Conservation (phyloP, 2,888 invertebrate species). For the Entomobrya proxima region DNA sequence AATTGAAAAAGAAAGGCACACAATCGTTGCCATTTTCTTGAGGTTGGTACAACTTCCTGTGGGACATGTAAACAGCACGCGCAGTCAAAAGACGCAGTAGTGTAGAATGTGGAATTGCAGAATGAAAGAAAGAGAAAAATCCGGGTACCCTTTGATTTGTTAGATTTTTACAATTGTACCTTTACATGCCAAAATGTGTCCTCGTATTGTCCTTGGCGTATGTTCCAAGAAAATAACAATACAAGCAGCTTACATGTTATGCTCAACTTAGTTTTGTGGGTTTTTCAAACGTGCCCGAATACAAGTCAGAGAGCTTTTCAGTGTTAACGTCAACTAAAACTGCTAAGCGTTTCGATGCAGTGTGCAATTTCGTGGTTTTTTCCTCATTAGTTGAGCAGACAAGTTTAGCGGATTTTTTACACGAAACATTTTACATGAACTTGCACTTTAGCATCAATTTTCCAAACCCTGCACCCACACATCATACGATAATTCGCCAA, state of each 20-base stretch:
- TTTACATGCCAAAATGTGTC: not conserved
- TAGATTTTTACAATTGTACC: not conserved
- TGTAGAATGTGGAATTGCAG: too few species aligned
- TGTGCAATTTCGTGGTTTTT: too few species aligned
- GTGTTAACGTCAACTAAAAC: not conserved
- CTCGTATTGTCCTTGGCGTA: not conserved
- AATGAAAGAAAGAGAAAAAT: not conserved
- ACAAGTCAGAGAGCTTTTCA: not conserved
- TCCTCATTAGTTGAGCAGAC: too few species aligned
- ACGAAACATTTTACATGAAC: too few species aligned
- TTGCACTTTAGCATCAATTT: too few species aligned
- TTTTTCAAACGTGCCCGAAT: constrained; percentile 17
- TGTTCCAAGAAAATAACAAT: not conserved
- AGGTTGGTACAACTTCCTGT: not conserved
- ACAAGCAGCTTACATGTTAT: not conserved
- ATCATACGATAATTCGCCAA: too few species aligned
- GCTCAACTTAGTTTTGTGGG: not conserved
- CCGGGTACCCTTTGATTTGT: not conserved
- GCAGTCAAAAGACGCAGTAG: not conserved
- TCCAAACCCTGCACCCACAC: too few species aligned
- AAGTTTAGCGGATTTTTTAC: too few species aligned
- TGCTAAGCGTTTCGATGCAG: too few species aligned
- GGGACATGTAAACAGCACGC: not conserved
- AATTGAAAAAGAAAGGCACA: too few species aligned
- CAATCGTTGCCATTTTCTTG: too few species aligned